Conservation (phyloP, 1,140 invertebrate species). For the Drosophila bipectinata region DNA sequence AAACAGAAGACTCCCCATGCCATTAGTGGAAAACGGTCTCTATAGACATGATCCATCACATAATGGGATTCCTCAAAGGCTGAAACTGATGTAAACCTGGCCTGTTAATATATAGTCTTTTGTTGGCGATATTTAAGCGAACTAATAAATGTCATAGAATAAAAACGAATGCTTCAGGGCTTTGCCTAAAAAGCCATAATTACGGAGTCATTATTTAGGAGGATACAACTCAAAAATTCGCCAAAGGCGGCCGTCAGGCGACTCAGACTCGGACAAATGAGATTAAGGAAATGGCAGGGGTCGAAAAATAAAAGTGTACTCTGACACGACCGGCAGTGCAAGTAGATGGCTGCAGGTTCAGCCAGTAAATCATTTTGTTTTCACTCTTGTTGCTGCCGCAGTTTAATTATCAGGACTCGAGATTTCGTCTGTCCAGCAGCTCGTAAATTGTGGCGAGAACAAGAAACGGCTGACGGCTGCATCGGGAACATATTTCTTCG, state of each 20-base stretch:
- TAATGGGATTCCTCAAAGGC: constrained; percentile 19
- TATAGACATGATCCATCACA: constrained; percentile 7
- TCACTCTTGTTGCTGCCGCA: constrained; percentile 60
- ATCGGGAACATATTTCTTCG: constrained; percentile 40
- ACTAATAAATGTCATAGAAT: constrained; percentile 14
- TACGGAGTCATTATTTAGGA: constrained; percentile 37
- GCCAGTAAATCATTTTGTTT: constrained; percentile 73
- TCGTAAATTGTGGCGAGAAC: constrained; percentile 70
- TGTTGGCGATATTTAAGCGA: constrained; percentile 17
- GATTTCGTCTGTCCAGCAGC: constrained; percentile 62
- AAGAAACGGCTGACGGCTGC: constrained; percentile 53
- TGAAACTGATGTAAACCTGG: neutral
- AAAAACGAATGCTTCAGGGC: neutral
- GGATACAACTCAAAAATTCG: constrained; percentile 9
- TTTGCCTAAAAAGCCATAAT: constrained; percentile 36
- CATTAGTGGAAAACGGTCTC: constrained; percentile 1
- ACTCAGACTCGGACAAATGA: constrained; percentile 39
- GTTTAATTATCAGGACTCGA: constrained; percentile 75
- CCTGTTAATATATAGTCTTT: neutral
- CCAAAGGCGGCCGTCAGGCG: neutral
- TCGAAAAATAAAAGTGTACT: constrained; percentile 46
- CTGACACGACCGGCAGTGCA: constrained; percentile 32
- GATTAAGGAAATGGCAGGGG: constrained; percentile 17
- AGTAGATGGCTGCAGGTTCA: constrained; percentile 28
- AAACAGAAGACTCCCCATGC: constrained; percentile 6